Percentiles rank a stretch among this genome's conserved stretches.
Evolutionary conservation across 2,888 invertebrate genomes (phyloP).

Genomic region (Halictus ligatus): DNA sequence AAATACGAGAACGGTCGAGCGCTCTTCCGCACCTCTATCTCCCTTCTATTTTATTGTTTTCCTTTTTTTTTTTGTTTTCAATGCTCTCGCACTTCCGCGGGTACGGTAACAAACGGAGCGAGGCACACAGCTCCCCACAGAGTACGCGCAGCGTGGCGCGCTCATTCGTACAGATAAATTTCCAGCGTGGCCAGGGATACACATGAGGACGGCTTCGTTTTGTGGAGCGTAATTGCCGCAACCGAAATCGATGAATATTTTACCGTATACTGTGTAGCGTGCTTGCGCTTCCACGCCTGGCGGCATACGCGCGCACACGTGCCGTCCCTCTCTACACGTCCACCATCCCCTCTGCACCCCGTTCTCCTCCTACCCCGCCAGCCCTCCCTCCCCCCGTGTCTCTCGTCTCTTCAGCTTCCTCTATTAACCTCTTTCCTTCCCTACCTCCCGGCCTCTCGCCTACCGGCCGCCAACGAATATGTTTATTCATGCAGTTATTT

Average conservation of each 20-base stretch:
- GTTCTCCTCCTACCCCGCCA: neutral
- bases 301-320: conserved; percentile 46
- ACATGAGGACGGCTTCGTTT: conserved; percentile 68
- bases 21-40: conserved; percentile 5
- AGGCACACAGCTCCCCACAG: conserved; percentile 43
- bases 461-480: conserved; percentile 71
- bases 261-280: conserved; percentile 64
- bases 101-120: conserved; percentile 35
- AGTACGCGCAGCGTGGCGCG: conserved; percentile 48
- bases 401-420: conserved; percentile 34
- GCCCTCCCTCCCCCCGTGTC: neutral
- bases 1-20: neutral
- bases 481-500: conserved; percentile 82
- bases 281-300: conserved; percentile 58
- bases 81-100: conserved; percentile 28
- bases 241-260: conserved; percentile 80
- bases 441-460: conserved; percentile 4
- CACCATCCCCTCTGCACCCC: neutral
- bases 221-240: conserved; percentile 75
- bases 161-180: conserved; percentile 68
- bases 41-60: no score
- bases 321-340: conserved; percentile 23
- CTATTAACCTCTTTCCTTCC: conserved; percentile 26
- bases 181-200: conserved; percentile 51
- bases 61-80: conserved; percentile 6